Base-by-base conservation (phyloP, 2,888 invertebrate genomes). In the Diplolepis rosae region DNA sequence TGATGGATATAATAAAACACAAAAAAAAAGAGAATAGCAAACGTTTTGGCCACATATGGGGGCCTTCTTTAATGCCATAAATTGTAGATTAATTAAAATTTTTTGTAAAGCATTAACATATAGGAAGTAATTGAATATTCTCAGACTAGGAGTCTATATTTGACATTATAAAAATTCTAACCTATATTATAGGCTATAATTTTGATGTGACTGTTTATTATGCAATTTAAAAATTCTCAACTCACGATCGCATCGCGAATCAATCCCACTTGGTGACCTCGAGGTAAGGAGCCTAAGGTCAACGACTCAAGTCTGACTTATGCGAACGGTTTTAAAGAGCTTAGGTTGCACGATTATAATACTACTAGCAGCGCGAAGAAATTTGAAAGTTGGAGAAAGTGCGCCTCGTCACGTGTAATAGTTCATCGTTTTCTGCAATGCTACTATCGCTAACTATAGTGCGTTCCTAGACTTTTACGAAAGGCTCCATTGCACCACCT, bases 331-430 rank as follows among this genome's bases (percentile, higher is more conserved):
- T 35, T 61, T 61, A 15, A 61, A 42, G n/a, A 61, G n/a, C 24
- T 61, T 61, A 39, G 35, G 24, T 42, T 61, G 39, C 39, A 61
- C 61, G 61, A 42, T 61, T 61, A 61, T 42, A 39, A 61, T 61
- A 61, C 61, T 56, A 39, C 18, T 22, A 52, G 18, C 32, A 61
- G 61, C 24, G 51, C 69, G 79, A 81, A 83, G 83, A 85, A 85
- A 87, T 86, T 86, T 85, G 87, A 87, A 87, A 86, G 86, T 85
- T 83, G 84, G 86, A 83, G 87, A 86, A 86, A 86, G 86, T 87
- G 82, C 68, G 74, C 68, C 73, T 48, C 45, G 73, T 71, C 71
- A 69, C 76, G 74, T 74, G 72, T 24, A 61, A 61, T 61, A 61
- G 61, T 61, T 35, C 39, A 61, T 61, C 39, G 61, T 61, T 61